Evolutionary conservation across 2,888 invertebrate genomes (phyloP), one percentile per base, ranked within the genome.

Genomic region (Pachydiplax longipennis): DNA sequence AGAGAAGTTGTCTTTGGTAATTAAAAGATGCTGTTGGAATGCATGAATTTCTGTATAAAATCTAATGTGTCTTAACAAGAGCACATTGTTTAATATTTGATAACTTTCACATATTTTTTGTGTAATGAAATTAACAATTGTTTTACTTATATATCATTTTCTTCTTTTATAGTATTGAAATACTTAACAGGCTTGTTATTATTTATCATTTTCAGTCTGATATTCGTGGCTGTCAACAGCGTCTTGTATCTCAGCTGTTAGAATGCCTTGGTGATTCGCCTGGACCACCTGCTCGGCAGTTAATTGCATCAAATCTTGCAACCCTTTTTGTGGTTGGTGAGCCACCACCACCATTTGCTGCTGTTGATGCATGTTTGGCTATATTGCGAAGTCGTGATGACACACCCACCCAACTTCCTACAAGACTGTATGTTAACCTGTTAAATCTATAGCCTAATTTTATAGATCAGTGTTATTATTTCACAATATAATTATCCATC

Each of bases 331-430:
- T 98, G 91, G 98, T 99, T 25, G 99, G 99, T 0, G 99, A 99
- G 94, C 99, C 99, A 65, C 99, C 99, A 94, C 95, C 98, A 91
- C 96, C 99, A 81, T 99, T 99, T 94, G 99, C 99, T 92, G 99
- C 99, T 3, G 98, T 99, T 91, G 99, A 99, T 94, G 97, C 98
- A 92, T 99, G 99, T 95, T 99, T 99, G 95, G 99, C 99, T 93
- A 97, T 99, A 92, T 95, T 99, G 91, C 98, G 98, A 94, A 98
- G 98, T 92, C 99, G 99, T 94, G 99, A 99, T 95, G 99, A 99
- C 94, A 99, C 99, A 0, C 99, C 99, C 0, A 98, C 98, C 92
- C 99, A 98, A 94, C 95, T 99, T 92, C 98, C 99, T 13, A 98
- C 98, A 4, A 97, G 98, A 95, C 95, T 99, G 99, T 99, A 95